phyloP scores from a whole-genome alignment of 2,888 invertebrate genomes.

The Leptopterna dolabrata region DNA sequence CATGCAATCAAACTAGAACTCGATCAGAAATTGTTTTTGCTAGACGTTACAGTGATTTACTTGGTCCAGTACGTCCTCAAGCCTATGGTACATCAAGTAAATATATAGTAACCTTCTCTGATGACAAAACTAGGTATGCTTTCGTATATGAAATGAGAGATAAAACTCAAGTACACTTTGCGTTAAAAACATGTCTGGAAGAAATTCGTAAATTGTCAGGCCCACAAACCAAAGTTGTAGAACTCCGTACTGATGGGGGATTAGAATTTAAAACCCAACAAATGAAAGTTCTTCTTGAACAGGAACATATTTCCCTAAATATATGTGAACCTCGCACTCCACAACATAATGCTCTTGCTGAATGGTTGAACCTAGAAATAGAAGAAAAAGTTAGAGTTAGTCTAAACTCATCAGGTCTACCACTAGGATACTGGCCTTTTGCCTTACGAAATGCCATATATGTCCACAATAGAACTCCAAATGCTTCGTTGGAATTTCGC shows the following conservation, averaged over 20 bases:
- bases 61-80: background rate
- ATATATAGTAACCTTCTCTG: background rate
- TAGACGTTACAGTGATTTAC: background rate
- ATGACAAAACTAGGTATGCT: background rate
- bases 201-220: background rate
- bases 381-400: slow-evolving; percentile 3
- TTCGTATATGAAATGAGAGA: background rate
- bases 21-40: background rate
- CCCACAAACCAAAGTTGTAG: background rate
- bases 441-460: background rate
- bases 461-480: slow-evolving; percentile 3
- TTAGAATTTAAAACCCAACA: background rate
- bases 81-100: background rate
- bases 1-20: background rate
- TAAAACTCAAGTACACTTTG: background rate
- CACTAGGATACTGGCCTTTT: background rate
- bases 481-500: background rate
- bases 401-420: background rate
- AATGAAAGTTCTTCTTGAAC: background rate
- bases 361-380: background rate
- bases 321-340: background rate
- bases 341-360: slow-evolving; percentile 3
- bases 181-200: background rate
- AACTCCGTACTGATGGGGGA: background rate
- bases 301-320: background rate